phyloP scores from a whole-genome alignment of 2,888 invertebrate species.

The Corythucha ciliata region DNA sequence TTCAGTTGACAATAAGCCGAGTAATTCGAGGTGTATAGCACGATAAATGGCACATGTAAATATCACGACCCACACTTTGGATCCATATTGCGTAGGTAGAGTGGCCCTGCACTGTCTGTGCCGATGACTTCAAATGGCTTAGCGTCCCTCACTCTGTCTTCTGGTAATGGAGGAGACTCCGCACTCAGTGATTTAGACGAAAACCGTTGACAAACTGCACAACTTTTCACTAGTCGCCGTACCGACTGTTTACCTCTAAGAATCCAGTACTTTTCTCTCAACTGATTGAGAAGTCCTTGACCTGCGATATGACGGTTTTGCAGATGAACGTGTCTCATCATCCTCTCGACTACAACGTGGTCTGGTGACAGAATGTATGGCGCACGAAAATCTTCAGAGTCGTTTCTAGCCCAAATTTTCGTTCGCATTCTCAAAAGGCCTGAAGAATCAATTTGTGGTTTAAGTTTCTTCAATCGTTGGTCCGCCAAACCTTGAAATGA shows the following conservation, averaged over 20 bases:
- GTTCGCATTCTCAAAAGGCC: constrained; percentile 17
- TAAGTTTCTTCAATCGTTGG: not conserved
- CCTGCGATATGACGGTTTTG: constrained; percentile 16
- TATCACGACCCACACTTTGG: too few relatives aligned
- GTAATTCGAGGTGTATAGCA: constrained; percentile 36
- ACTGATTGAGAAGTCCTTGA: constrained; percentile 13
- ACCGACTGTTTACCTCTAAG: constrained; percentile 21
- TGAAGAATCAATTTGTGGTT: constrained; percentile 3
- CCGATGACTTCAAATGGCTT: not conserved
- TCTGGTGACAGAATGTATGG: constrained; percentile 21
- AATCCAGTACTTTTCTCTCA: constrained; percentile 26
- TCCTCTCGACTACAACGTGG: constrained; percentile 11
- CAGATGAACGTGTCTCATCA: constrained; percentile 13
- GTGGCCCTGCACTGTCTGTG: not conserved
- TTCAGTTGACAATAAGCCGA: constrained; percentile 29
- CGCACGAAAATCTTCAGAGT: constrained; percentile 19
- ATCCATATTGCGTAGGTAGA: not conserved
- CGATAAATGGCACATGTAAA: not conserved
- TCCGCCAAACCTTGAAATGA: not conserved
- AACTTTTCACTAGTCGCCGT: constrained; percentile 6
- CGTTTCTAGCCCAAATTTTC: constrained; percentile 17
- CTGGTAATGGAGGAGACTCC: constrained; percentile 29
- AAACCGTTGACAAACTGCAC: constrained; percentile 30
- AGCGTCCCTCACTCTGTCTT: not conserved
- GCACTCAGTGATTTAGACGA: constrained; percentile 30